A percentile compares a stretch with the other conserved stretches of the same genome.
Conservation (phyloP, 2,797 vertebrate species). For the Thunnus albacares region DNA sequence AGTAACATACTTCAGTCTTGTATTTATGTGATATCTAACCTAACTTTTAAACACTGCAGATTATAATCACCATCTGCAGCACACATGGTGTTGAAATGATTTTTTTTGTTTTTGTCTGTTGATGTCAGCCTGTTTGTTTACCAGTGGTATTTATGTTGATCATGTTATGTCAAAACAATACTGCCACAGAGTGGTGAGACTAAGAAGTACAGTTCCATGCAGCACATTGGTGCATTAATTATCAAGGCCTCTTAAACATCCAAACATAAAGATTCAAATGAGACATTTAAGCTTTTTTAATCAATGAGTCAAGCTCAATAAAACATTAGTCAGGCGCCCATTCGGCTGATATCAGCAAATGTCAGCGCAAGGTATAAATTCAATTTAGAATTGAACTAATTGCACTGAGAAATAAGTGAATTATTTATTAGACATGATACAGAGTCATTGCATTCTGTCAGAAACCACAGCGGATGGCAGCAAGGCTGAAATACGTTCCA, state of each 20-base stretch:
- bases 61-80: constrained; percentile 12
- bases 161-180: constrained; percentile 10
- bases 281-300: constrained; percentile 36
- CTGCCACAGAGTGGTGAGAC: constrained; percentile 62
- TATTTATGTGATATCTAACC: background rate
- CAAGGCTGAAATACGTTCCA: constrained; percentile 16
- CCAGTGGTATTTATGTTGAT: constrained; percentile 7
- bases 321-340: background rate
- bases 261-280: constrained; percentile 29
- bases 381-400: constrained; percentile 25
- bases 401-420: constrained; percentile 14
- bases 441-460: constrained; percentile 13
- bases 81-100: background rate
- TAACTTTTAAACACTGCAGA: background rate
- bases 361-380: background rate
- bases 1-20: background rate
- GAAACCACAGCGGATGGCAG: constrained; percentile 1
- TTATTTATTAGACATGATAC: background rate
- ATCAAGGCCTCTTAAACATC: background rate
- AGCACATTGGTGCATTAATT: constrained; percentile 11
- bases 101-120: constrained; percentile 26
- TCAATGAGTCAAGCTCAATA: constrained; percentile 11
- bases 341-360: constrained; percentile 2
- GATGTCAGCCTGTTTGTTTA: constrained; percentile 42
- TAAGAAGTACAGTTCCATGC: background rate